These are phyloP conservation scores for Centropristis striata DNA, from an alignment of 2,113 vertebrate genomes.

Conservation along the genomic window DNA sequence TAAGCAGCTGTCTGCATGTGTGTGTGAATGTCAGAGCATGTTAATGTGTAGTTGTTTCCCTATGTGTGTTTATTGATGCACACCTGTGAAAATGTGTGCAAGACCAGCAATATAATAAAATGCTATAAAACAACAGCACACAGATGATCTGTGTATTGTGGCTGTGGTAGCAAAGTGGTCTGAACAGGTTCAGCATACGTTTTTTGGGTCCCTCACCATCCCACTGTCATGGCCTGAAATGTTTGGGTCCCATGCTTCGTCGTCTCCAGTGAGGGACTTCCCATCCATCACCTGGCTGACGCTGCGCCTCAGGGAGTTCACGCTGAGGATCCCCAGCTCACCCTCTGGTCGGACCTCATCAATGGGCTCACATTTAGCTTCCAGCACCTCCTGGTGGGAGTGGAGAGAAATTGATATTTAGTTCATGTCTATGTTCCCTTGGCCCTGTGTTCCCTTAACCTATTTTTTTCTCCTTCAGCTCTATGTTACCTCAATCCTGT, in stretches of 20 bases:
- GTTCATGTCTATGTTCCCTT: too few relatives aligned
- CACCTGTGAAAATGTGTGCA: not conserved
- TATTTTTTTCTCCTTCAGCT: too few relatives aligned
- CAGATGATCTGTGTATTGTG: not conserved
- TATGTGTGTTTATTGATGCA: not conserved
- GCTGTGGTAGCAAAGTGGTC: not conserved
- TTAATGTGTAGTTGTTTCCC: not conserved
- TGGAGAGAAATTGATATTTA: not conserved
- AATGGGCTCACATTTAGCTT: constrained; percentile 86
- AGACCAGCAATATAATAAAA: not conserved
- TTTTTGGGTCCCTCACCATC: constrained; percentile 88
- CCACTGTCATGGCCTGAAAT: constrained; percentile 89
- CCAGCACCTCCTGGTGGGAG: constrained; percentile 86
- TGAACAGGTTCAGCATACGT: not conserved
- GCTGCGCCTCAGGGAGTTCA: constrained; percentile 89
- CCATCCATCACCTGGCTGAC: constrained; percentile 93
- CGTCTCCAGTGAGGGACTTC: constrained; percentile 85
- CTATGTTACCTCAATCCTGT: too few relatives aligned
- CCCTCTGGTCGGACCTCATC: constrained; percentile 77
- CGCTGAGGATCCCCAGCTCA: constrained; percentile 68
- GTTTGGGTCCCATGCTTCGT: constrained; percentile 89
- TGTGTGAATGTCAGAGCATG: not conserved
- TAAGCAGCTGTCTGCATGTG: not conserved
- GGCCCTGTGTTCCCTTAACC: too few relatives aligned
- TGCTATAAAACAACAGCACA: not conserved